Conservation (phyloP, 2,797 vertebrate species). For the Sebastes trivittatus region DNA sequence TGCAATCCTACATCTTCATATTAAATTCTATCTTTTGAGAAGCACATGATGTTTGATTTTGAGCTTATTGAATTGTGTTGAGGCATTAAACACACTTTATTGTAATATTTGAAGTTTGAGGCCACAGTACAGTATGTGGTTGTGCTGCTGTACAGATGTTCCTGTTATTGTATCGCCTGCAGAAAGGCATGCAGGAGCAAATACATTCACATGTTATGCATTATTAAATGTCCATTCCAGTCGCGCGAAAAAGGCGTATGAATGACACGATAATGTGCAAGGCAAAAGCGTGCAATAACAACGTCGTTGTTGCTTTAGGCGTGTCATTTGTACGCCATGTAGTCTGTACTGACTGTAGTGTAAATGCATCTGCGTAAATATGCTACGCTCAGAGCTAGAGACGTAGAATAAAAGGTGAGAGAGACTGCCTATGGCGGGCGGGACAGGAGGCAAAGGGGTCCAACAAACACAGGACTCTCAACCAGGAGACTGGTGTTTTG, state of each 20-base stretch:
- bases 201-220: not conserved
- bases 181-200: not conserved
- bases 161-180: not conserved
- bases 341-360: no score
- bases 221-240: rapidly evolving
- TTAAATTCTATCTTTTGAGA: not conserved
- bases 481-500: no score
- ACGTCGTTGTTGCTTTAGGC: no score
- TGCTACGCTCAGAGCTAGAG: no score
- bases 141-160: not conserved
- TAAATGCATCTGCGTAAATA: no score
- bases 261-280: no score
- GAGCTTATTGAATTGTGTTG: not conserved
- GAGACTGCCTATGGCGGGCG: rapidly evolving
- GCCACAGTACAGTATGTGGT: not conserved
- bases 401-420: no score
- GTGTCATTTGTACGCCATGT: no score
- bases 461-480: no score
- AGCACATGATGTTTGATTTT: not conserved
- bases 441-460: rapidly evolving
- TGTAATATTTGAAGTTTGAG: not conserved
- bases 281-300: no score
- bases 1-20: not conserved
- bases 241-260: rapidly evolving
- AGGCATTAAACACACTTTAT: not conserved